These are phyloP conservation scores for Incurvaria masculella DNA, from an alignment of 2,888 invertebrate species.

Conservation along the genomic window DNA sequence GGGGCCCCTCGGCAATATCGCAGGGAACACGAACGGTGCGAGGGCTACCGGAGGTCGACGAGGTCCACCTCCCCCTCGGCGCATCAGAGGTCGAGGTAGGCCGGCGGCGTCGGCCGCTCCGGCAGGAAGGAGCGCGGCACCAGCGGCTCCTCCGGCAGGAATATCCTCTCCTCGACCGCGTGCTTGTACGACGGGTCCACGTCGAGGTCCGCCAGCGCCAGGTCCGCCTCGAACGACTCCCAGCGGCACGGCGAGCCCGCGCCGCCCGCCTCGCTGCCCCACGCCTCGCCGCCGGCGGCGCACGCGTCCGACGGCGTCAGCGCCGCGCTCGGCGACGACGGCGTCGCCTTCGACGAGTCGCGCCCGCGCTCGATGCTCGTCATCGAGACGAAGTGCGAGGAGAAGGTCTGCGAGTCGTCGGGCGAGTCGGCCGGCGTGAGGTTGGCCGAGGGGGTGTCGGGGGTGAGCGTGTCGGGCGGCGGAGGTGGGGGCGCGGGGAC, in stretches of 20 bases:
- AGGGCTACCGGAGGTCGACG: not conserved
- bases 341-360: conserved; percentile 26
- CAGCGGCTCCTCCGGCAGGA: conserved; percentile 57
- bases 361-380: conserved; percentile 47
- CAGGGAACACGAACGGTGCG: not conserved
- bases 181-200: conserved; percentile 61
- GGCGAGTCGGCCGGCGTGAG: conserved; percentile 50
- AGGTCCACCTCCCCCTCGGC: conserved; percentile 50
- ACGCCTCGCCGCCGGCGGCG: conserved; percentile 10
- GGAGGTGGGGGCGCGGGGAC: conserved; percentile 35
- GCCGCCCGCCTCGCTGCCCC: conserved; percentile 42
- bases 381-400: conserved; percentile 59
- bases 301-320: conserved; percentile 52
- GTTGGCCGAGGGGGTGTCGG: conserved; percentile 68
- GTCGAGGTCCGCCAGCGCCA: conserved; percentile 60
- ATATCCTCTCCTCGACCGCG: conserved; percentile 60
- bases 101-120: conserved; percentile 58
- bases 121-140: conserved; percentile 49
- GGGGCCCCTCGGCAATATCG: too few species aligned
- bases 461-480: conserved; percentile 54
- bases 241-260: conserved; percentile 52
- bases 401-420: conserved; percentile 59
- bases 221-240: conserved; percentile 61
- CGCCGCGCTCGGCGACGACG: conserved; percentile 56
- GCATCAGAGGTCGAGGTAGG: conserved; percentile 50